A percentile compares a stretch with the other conserved stretches of the same genome.
These are phyloP conservation scores for Saccopteryx leptura DNA, from an alignment of 2,113 vertebrate species.

Conservation along the genomic window DNA sequence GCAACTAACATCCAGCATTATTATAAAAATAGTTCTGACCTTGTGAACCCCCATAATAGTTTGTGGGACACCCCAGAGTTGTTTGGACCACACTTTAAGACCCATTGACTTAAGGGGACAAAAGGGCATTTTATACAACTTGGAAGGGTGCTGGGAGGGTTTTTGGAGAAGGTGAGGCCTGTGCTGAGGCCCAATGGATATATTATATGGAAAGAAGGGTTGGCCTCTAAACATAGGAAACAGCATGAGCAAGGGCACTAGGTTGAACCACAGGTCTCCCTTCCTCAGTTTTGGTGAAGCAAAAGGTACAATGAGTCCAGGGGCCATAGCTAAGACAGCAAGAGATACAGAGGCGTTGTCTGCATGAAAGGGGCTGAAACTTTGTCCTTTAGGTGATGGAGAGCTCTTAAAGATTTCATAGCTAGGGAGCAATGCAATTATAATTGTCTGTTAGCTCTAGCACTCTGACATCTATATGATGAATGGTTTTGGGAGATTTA, in stretches of 20 bases:
- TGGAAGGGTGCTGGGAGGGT: background rate
- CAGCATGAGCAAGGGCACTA: background rate
- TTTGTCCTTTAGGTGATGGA: background rate
- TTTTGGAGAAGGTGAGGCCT: background rate
- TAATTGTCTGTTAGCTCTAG: background rate
- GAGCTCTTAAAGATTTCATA: background rate
- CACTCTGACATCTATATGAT: background rate
- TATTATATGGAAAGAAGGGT: rapidly evolving
- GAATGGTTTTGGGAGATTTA: background rate
- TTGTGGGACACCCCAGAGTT: background rate
- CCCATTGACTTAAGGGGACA: background rate
- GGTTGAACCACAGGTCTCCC: background rate
- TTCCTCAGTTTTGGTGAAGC: background rate
- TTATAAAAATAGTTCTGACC: background rate
- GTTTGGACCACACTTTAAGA: background rate
- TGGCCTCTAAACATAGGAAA: background rate
- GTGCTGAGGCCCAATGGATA: background rate
- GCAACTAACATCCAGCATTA: background rate
- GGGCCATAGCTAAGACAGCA: background rate
- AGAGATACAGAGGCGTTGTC: background rate
- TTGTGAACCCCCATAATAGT: background rate
- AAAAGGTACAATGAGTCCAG: background rate
- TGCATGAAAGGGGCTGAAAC: background rate
- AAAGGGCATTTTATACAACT: background rate
- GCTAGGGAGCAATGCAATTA: rapidly evolving